Conservation (phyloP, 2,113 vertebrate genomes). For the Notechis scutatus region DNA sequence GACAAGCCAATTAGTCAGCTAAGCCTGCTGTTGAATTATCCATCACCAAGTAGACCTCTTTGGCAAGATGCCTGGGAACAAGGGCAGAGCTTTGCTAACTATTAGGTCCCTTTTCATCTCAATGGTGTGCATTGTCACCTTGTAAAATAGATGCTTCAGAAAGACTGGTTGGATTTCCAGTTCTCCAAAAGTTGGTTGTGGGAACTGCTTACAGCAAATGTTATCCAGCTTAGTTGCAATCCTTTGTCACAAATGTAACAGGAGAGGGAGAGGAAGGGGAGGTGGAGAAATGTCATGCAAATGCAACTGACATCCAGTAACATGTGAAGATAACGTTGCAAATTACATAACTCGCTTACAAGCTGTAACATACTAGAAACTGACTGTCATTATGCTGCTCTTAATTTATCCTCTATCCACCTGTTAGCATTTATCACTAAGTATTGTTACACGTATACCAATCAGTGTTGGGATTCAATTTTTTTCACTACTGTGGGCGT, state of each 20-base stretch:
- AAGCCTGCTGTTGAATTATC: constrained; percentile 22
- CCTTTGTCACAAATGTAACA: constrained; percentile 45
- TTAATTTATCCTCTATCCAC: neutral
- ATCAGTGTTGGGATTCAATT: too few relatives aligned
- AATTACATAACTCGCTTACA: neutral
- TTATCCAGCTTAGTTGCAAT: constrained; percentile 6
- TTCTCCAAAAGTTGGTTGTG: constrained; percentile 27
- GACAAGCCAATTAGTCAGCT: constrained; percentile 14
- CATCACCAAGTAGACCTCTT: constrained; percentile 16
- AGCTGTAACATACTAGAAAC: neutral
- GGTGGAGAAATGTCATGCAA: neutral
- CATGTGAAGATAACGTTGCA: neutral
- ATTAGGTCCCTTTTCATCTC: constrained; percentile 45
- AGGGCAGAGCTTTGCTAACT: neutral
- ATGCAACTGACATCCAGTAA: neutral
- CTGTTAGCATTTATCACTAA: too few relatives aligned
- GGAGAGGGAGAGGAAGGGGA: neutral
- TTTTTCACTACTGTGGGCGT: too few relatives aligned
- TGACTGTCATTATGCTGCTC: neutral
- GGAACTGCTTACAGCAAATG: constrained; percentile 14
- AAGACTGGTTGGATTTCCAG: constrained; percentile 32
- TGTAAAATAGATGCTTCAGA: constrained; percentile 31
- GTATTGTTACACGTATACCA: too few relatives aligned
- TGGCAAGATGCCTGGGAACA: constrained; percentile 35
- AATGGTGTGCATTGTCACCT: constrained; percentile 51